A percentile compares a stretch with the other conserved stretches of the same genome.
phyloP scores from a whole-genome alignment of 2,888 invertebrate species.

The Nomada fucata region DNA sequence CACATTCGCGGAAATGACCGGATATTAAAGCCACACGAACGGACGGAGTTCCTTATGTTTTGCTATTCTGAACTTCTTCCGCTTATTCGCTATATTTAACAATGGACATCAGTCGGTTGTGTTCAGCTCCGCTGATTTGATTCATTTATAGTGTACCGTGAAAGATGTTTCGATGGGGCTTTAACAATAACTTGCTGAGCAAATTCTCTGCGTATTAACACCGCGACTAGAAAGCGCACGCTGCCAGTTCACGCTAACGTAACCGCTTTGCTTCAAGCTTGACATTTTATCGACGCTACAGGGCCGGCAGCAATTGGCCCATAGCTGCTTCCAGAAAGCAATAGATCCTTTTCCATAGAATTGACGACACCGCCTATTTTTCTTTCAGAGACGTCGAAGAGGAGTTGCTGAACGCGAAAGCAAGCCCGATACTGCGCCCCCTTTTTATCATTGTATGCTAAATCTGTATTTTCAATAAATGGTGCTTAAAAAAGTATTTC shows the following conservation, averaged over 20 bases:
- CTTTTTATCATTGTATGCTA: slow-evolving; percentile 70
- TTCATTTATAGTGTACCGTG: slow-evolving; percentile 38
- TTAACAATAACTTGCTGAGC: slow-evolving; percentile 71
- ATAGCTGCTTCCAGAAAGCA: slow-evolving; percentile 56
- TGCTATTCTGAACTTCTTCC: slow-evolving; percentile 59
- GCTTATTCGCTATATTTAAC: slow-evolving; percentile 69
- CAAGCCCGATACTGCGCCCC: slow-evolving; percentile 60
- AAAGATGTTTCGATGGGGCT: slow-evolving; percentile 45
- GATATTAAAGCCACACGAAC: slow-evolving; percentile 85
- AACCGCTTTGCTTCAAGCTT: slow-evolving; percentile 57
- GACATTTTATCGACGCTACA: slow-evolving; percentile 56
- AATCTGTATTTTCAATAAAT: slow-evolving; percentile 74
- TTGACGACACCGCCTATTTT: slow-evolving; percentile 54
- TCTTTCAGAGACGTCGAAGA: slow-evolving; percentile 72
- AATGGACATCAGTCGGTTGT: slow-evolving; percentile 37
- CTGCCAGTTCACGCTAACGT: slow-evolving; percentile 60
- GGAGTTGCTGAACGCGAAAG: slow-evolving; percentile 44
- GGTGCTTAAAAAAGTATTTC: slow-evolving; percentile 33
- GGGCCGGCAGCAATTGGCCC: slow-evolving; percentile 50
- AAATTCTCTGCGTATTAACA: slow-evolving; percentile 45
- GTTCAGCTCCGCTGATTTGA: slow-evolving; percentile 44
- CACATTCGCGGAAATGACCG: slow-evolving; percentile 91
- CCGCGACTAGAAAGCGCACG: slow-evolving; percentile 62
- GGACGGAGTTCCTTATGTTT: slow-evolving; percentile 57
- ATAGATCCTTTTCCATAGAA: slow-evolving; percentile 45